A percentile compares a stretch with the other conserved stretches of the same genome.
Conservation (phyloP, 2,113 vertebrate species). For the Chionomys nivalis region DNA sequence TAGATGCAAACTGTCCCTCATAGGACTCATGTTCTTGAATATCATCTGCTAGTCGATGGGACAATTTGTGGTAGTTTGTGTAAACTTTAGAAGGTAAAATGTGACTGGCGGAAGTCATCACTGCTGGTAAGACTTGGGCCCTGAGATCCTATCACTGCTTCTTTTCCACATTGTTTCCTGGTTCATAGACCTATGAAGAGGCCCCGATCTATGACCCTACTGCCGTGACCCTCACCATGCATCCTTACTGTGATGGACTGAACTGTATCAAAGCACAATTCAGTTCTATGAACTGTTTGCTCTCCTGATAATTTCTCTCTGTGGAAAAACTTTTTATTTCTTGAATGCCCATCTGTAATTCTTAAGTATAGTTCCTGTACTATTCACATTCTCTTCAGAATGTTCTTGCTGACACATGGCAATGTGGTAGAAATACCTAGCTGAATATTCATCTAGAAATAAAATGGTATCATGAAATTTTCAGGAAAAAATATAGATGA, state of each 20-base stretch:
- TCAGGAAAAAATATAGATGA: background rate
- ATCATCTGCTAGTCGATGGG: accelerated
- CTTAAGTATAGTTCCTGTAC: background rate
- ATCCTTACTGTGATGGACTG: background rate
- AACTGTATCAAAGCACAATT: background rate
- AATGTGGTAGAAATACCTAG: background rate
- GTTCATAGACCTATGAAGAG: background rate
- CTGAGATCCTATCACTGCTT: too few relatives aligned
- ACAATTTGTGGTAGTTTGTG: background rate
- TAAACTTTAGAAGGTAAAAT: background rate
- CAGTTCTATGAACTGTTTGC: background rate
- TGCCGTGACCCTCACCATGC: background rate
- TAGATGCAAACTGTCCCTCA: background rate
- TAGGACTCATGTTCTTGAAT: background rate
- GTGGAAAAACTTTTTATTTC: background rate
- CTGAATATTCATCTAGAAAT: background rate
- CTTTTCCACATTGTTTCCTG: background rate
- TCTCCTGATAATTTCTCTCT: background rate
- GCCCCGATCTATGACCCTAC: background rate
- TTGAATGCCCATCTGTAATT: background rate
- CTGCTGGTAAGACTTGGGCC: background rate
- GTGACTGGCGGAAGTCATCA: background rate
- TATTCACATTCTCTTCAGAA: background rate
- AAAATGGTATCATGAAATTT: background rate
- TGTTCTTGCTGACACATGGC: background rate